A percentile compares a stretch with the other conserved stretches of the same genome.
Conservation (phyloP, 2,797 vertebrate genomes). For the Anguilla anguilla region DNA sequence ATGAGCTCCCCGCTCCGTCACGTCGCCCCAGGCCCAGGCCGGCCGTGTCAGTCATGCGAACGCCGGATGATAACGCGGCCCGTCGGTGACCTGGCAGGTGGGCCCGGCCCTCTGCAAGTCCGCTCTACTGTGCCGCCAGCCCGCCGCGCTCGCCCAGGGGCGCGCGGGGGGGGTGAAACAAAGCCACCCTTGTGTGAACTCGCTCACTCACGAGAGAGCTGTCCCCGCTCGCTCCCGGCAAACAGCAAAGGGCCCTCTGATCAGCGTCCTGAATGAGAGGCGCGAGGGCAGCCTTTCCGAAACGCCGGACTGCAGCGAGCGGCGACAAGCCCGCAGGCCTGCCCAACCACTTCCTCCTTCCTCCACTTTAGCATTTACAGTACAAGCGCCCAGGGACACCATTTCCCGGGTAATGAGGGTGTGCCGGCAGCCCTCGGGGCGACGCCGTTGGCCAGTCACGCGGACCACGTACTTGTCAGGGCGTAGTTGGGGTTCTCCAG, state of each 20-base stretch:
- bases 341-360: background rate
- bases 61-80: conserved; percentile 29
- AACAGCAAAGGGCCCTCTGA: background rate
- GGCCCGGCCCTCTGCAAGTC: conserved; percentile 13
- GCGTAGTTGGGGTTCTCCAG: conserved; percentile 96
- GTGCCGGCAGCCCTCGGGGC: background rate
- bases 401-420: background rate
- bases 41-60: conserved; percentile 34
- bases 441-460: background rate
- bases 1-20: conserved; percentile 32
- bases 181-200: conserved; percentile 38
- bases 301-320: background rate
- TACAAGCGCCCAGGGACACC: background rate
- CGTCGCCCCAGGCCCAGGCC: conserved; percentile 1
- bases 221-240: background rate
- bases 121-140: conserved; percentile 8
- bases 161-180: conserved; percentile 3
- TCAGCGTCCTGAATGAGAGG: background rate
- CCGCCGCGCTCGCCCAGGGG: background rate
- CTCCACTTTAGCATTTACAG: background rate
- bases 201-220: background rate
- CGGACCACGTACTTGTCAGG: conserved; percentile 86
- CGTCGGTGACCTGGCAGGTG: conserved; percentile 24
- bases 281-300: background rate
- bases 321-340: background rate